These are phyloP conservation scores for Aleadryas rufinucha DNA, from an alignment of 2,113 vertebrate genomes.

Conservation along the genomic window DNA sequence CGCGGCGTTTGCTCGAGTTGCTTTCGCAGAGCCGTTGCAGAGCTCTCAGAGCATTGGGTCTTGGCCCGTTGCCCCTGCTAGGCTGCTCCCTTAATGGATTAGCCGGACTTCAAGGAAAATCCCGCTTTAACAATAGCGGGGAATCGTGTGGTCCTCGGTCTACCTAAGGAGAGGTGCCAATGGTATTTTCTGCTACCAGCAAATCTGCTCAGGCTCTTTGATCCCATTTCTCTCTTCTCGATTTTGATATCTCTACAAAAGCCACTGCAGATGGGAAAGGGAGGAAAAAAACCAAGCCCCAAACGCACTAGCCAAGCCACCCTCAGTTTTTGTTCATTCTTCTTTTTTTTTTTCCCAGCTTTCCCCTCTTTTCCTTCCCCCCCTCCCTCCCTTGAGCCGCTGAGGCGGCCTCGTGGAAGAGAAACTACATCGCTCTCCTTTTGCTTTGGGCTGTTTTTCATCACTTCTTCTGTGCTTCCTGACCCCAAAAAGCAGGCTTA, in stretches of 20 bases:
- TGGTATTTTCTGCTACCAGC: neutral
- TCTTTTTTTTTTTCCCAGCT: neutral
- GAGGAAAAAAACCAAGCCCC: neutral
- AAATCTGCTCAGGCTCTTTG: conserved; percentile 4
- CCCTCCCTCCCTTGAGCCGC: neutral
- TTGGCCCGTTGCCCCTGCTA: conserved; percentile 4
- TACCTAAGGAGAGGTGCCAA: conserved; percentile 23
- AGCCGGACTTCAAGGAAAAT: conserved; percentile 49
- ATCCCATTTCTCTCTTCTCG: conserved; percentile 30
- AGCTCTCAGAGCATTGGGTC: neutral
- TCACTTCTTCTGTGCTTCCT: conserved; percentile 43
- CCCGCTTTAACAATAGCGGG: neutral
- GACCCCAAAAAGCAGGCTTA: conserved; percentile 44
- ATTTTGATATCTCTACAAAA: conserved; percentile 35
- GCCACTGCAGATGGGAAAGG: neutral
- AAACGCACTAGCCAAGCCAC: neutral
- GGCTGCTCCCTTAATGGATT: conserved; percentile 42
- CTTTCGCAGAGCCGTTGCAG: neutral
- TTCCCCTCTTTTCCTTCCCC: neutral
- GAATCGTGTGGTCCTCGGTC: neutral
- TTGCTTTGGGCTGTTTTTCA: conserved; percentile 59
- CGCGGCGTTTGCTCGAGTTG: neutral
- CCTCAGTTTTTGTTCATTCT: neutral
- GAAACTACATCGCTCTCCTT: conserved; percentile 20
- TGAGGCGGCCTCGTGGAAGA: neutral